These are phyloP conservation scores for Lutra lutra DNA, from an alignment of 2,797 vertebrate genomes.

Conservation along the genomic window DNA sequence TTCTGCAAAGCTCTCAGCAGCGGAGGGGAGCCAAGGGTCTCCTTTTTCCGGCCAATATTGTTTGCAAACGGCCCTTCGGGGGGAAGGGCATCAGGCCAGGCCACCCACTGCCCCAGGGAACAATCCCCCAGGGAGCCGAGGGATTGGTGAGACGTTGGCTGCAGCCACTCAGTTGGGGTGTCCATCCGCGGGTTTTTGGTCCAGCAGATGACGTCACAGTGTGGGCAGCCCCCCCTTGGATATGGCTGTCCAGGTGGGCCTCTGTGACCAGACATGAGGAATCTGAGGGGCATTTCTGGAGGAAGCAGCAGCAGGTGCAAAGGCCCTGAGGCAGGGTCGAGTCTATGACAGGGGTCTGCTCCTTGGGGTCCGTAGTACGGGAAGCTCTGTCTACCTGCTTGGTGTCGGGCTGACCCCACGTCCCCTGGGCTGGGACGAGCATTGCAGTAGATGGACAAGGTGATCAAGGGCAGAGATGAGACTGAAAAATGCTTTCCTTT, in stretches of 20 bases:
- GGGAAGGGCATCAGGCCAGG: accelerated
- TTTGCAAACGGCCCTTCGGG: no score
- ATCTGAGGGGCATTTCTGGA: neutral
- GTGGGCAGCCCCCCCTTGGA: no score
- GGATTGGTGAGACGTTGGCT: no score
- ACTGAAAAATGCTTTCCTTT: neutral
- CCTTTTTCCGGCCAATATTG: accelerated
- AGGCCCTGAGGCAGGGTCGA: neutral
- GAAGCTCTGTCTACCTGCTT: neutral
- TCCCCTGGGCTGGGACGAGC: no score
- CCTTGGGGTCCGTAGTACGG: accelerated
- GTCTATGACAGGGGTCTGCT: neutral
- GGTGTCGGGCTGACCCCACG: neutral
- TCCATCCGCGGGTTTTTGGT: accelerated
- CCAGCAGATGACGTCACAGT: accelerated
- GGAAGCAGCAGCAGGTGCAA: neutral
- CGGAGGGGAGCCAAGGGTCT: accelerated
- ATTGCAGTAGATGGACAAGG: neutral
- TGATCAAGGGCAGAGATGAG: neutral
- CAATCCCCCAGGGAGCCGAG: neutral
- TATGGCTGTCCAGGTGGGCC: accelerated
- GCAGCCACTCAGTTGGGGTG: accelerated
- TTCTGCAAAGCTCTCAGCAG: accelerated
- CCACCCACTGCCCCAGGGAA: no score
- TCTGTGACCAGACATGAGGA: neutral